Evolutionary conservation across 37 sponge, comb jelly and placozoan species (phyloP).

Genomic region (Mnemiopsis leidyi): DNA sequence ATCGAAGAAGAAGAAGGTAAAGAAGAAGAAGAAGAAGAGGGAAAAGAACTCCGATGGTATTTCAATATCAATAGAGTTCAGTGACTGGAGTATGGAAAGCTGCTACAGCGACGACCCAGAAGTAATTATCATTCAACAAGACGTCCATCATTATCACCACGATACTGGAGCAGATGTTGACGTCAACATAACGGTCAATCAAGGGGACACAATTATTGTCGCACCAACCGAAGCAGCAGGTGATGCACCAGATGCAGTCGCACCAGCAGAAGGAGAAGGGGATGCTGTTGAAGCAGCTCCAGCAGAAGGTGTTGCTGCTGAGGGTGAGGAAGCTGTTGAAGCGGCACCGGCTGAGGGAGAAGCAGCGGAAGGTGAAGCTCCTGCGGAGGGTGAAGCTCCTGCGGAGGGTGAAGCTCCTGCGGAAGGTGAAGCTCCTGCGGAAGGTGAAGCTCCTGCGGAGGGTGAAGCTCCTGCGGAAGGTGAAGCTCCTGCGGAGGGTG

Average conservation of each 20-base stretch:
- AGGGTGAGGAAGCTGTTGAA: neutral
- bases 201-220: conserved; percentile 48
- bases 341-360: neutral
- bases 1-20: conserved; percentile 58
- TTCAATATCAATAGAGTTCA: conserved; percentile 38
- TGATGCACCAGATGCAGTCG: neutral
- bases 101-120: conserved; percentile 44
- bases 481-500: neutral
- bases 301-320: neutral
- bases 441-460: neutral
- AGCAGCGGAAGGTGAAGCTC: neutral
- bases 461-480: neutral
- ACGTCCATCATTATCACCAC: neutral
- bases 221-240: neutral
- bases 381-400: neutral
- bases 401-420: neutral
- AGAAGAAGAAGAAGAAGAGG: conserved; percentile 52
- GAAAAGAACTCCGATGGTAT: conserved; percentile 3
- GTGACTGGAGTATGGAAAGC: neutral
- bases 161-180: neutral
- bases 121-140: neutral
- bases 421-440: neutral
- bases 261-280: neutral
- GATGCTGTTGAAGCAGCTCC: neutral
- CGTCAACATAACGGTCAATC: neutral